Percentiles rank a stretch among this genome's conserved stretches.
Conservation (phyloP, 2,113 vertebrate genomes). For the Chiloscyllium plagiosum region DNA sequence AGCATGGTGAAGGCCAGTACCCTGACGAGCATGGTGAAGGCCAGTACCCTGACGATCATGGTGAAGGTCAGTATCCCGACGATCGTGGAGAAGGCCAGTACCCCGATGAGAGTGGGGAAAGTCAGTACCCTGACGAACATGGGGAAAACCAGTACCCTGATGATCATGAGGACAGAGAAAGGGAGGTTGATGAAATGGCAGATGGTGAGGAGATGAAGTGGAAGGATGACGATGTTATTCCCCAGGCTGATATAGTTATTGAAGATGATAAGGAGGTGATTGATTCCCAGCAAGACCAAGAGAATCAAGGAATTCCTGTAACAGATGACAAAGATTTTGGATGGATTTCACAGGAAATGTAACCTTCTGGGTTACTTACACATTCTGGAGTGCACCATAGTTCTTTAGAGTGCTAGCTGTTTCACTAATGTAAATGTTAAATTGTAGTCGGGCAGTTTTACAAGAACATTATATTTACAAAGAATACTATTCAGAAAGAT, state of each 20-base stretch:
- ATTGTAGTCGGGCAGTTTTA: conserved; percentile 38
- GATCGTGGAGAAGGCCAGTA: neutral
- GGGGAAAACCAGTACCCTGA: neutral
- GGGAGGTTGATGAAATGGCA: conserved; percentile 62
- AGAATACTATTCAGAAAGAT: conserved; percentile 33
- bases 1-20: neutral
- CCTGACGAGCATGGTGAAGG: neutral
- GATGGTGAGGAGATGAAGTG: conserved; percentile 71
- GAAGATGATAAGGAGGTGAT: conserved; percentile 77
- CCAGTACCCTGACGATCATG: neutral
- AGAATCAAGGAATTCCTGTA: conserved; percentile 68
- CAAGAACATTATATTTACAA: conserved; percentile 38
- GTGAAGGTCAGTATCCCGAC: neutral
- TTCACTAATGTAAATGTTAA: conserved; percentile 36
- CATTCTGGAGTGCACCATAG: conserved; percentile 32
- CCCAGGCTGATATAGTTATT: conserved; percentile 66
- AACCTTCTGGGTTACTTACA: conserved; percentile 23
- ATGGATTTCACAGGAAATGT: conserved; percentile 80
- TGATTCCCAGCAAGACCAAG: conserved; percentile 75
- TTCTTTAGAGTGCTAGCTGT: conserved; percentile 36
- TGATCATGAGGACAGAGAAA: conserved; percentile 55
- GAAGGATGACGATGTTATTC: conserved; percentile 72
- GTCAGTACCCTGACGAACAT: neutral
- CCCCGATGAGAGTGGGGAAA: neutral
- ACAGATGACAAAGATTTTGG: conserved; percentile 83